Conservation (phyloP, 1,140 invertebrate genomes). For the Chrysomallon squamiferum region DNA sequence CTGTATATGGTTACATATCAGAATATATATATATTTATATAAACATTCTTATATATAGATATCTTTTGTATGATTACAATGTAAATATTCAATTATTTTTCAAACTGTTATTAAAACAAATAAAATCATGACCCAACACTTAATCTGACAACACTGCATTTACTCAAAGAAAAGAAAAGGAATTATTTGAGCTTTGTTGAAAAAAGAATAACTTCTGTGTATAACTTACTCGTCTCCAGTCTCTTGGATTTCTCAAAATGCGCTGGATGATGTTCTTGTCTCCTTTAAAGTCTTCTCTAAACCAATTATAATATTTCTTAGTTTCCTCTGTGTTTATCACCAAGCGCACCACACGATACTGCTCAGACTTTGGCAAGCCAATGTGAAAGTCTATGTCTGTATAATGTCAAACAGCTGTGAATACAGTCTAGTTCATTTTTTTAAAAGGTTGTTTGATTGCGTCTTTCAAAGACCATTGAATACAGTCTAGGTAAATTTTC, state of each 20-base stretch:
- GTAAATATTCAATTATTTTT: background rate
- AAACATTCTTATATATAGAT: background rate
- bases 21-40: background rate
- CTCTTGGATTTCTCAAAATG: background rate
- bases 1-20: background rate
- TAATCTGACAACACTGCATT: too few relatives aligned
- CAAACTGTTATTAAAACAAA: too few relatives aligned
- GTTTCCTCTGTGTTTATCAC: conserved; percentile 12
- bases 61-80: background rate
- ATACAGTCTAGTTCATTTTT: too few relatives aligned
- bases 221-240: conserved; percentile 4
- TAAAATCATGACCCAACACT: too few relatives aligned
- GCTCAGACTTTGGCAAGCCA: conserved; percentile 32
- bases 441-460: too few relatives aligned
- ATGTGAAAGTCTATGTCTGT: conserved; percentile 44
- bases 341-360: conserved; percentile 30
- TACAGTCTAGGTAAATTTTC: too few relatives aligned
- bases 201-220: background rate
- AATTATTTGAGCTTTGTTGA: too few relatives aligned
- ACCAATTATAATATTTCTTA: background rate
- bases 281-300: background rate
- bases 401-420: background rate
- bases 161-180: too few relatives aligned
- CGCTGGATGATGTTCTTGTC: background rate
- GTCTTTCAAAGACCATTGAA: too few relatives aligned